Percentiles rank a stretch among this genome's conserved stretches.
These are phyloP conservation scores for Sceliomorpha sp. DNA, from an alignment of 2,888 invertebrate genomes.

Conservation along the genomic window DNA sequence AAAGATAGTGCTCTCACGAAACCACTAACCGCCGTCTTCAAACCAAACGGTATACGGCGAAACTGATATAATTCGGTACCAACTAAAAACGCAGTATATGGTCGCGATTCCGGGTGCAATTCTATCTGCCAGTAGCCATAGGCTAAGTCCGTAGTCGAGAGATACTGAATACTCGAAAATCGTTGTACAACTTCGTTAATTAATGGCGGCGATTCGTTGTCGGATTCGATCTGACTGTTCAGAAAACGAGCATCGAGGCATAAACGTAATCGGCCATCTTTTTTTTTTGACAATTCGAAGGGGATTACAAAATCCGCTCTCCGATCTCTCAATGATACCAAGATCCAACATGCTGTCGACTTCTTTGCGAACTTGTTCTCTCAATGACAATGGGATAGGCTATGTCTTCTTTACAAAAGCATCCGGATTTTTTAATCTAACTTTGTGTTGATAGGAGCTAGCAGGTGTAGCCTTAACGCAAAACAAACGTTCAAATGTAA, in stretches of 20 bases:
- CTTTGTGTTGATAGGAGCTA: too few relatives aligned
- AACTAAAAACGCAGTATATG: conserved; percentile 48
- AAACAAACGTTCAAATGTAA: too few relatives aligned
- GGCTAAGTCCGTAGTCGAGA: conserved; percentile 52
- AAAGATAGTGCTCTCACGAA: conserved; percentile 59
- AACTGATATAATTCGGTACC: conserved; percentile 51
- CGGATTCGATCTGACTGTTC: conserved; percentile 64
- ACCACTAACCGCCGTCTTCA: conserved; percentile 46
- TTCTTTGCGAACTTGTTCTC: too few relatives aligned
- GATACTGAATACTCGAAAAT: neutral
- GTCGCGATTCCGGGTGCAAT: conserved; percentile 28
- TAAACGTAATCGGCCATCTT: conserved; percentile 54
- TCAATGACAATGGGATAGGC: too few relatives aligned
- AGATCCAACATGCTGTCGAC: too few relatives aligned
- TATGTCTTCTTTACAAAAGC: too few relatives aligned
- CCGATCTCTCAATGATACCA: too few relatives aligned
- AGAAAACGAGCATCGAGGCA: conserved; percentile 68
- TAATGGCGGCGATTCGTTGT: conserved; percentile 60
- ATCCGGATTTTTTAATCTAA: too few relatives aligned
- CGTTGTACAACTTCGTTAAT: neutral
- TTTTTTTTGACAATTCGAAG: too few relatives aligned
- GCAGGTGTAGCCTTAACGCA: too few relatives aligned
- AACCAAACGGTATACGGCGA: conserved; percentile 59
- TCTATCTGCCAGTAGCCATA: conserved; percentile 53
- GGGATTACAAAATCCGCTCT: too few relatives aligned